Evolutionary conservation across 2,113 vertebrate genomes (phyloP).

Genomic region (Aspiorhynchus laticeps): DNA sequence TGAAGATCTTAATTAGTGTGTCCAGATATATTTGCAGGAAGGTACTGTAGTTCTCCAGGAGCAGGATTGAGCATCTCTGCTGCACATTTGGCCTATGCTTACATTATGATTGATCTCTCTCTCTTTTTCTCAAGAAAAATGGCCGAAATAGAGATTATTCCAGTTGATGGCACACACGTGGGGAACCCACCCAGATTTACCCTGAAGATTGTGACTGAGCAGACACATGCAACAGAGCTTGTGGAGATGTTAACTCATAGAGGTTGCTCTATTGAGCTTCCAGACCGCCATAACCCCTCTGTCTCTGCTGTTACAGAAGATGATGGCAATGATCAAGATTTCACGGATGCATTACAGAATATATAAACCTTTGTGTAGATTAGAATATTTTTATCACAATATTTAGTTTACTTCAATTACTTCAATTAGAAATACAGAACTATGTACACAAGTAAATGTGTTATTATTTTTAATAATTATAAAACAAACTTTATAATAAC

Average conservation of each 20-base stretch:
- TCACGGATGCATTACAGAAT: neutral
- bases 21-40: neutral
- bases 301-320: neutral
- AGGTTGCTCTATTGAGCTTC: neutral
- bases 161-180: neutral
- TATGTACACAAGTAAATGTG: neutral
- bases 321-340: neutral
- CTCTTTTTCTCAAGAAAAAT: constrained; percentile 33
- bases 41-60: neutral
- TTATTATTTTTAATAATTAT: neutral
- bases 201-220: constrained; percentile 54
- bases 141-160: constrained; percentile 54
- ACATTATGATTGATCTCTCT: neutral
- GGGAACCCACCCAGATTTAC: constrained; percentile 34
- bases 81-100: neutral
- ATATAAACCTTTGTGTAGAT: neutral
- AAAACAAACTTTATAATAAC: neutral
- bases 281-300: neutral
- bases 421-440: neutral
- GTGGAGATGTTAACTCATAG: constrained; percentile 34
- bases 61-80: neutral
- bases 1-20: neutral
- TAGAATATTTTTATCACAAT: neutral
- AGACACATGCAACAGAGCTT: constrained; percentile 56
- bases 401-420: neutral